Base-by-base conservation (phyloP, 2,113 vertebrate species). In the Nesoenas mayeri region DNA sequence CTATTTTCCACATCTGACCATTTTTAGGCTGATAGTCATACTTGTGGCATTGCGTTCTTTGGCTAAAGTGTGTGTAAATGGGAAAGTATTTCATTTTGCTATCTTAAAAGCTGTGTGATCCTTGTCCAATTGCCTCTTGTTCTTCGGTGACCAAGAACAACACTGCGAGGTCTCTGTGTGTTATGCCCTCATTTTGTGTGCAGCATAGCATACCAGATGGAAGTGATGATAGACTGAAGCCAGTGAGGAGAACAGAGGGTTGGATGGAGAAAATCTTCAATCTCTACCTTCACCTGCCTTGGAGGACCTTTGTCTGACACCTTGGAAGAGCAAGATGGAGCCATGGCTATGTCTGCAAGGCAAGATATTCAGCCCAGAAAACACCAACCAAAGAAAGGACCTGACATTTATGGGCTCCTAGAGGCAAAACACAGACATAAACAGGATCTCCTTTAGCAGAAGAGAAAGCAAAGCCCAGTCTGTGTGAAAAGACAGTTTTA, bases 401-500 rank as follows among this genome's bases (percentile, higher is more conserved):
- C 31, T 47, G 38, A 3, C 50, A 38, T 92, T 93, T 83, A 47
- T 21, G 31, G 53, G 77, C 42, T 93, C 36, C 77, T 89, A 67
- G 36, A 54, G 12, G 8, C n/a, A 62, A 67, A n/a, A 18, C 44
- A 26, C 34, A 81, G 79, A 67, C 6, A 2, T 77, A 79, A 95
- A 91, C 72, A 90, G 56, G 86, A 90, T 64, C 60, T 74, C 67
- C 48, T 90, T n/a, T 6, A 81, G 67, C 53, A 80, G 85, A 67
- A 67, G 28, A 75, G 83, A 89, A 92, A 81, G 80, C n/a, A 87
- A 79, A 92, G 77, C 70, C 69, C 65, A 51, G 62, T 42, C 69
- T 88, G 40, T 8, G 6, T 85, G 91, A 69, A 69, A 84, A 90
- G 88, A 92, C 20, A 75, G 50, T 75, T 91, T 89, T 42, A 88